phyloP scores from a whole-genome alignment of 2,797 vertebrate species.

The Melanotaenia boesemani region DNA sequence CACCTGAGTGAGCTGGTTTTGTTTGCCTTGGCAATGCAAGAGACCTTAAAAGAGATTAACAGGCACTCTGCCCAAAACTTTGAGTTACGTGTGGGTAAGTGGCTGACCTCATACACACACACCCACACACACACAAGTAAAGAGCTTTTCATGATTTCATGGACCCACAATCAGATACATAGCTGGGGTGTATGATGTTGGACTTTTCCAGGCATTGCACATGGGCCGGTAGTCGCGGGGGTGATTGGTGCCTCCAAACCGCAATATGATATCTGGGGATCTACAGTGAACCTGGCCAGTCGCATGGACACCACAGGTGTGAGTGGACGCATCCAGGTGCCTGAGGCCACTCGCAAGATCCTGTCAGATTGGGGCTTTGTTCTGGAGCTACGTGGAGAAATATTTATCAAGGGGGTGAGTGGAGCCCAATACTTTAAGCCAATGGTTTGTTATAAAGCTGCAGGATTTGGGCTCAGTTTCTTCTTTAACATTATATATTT shows the following conservation, averaged over 20 bases:
- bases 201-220: slow-evolving; percentile 77
- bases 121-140: slow-evolving; percentile 19
- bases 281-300: slow-evolving; percentile 85
- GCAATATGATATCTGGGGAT: slow-evolving; percentile 87
- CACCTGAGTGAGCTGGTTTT: slow-evolving; percentile 85
- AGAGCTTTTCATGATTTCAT: neutral
- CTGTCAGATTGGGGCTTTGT: slow-evolving; percentile 82
- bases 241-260: slow-evolving; percentile 85
- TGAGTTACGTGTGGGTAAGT: slow-evolving; percentile 83
- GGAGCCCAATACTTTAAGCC: neutral
- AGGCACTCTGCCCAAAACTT: slow-evolving; percentile 78
- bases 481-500: too few species aligned
- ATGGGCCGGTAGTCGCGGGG: slow-evolving; percentile 83
- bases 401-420: slow-evolving; percentile 85
- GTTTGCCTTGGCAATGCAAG: slow-evolving; percentile 85
- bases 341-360: slow-evolving; percentile 76
- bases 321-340: slow-evolving; percentile 84
- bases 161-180: neutral
- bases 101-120: neutral
- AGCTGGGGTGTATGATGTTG: neutral
- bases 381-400: slow-evolving; percentile 82
- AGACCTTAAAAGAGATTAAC: slow-evolving; percentile 83
- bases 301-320: slow-evolving; percentile 87
- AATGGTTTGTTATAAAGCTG: neutral
- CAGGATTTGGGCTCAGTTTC: too few species aligned